Conservation (phyloP, 2,797 vertebrate species). For the Eulemur albifrons region DNA sequence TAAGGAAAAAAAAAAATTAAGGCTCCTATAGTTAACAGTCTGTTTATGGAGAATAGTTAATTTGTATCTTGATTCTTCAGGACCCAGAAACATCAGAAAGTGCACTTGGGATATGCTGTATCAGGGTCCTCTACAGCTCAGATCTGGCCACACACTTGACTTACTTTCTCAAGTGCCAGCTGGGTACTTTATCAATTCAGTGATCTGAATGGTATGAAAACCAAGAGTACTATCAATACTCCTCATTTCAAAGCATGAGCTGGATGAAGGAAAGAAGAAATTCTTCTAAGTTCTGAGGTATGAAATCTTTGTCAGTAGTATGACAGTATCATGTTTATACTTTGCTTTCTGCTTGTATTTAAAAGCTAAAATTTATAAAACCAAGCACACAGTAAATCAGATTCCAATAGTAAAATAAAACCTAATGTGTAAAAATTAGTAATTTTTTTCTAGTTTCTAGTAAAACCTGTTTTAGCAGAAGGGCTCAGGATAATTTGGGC, state of each 20-base stretch:
- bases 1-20: not conserved
- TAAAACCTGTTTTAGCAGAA: conserved; percentile 59
- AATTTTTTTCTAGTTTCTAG: conserved; percentile 79
- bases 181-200: conserved; percentile 45
- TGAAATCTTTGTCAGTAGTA: conserved; percentile 81
- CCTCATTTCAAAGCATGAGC: conserved; percentile 43
- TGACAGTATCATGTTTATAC: conserved; percentile 48
- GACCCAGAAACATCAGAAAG: conserved; percentile 72
- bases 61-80: conserved; percentile 65
- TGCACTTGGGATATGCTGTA: conserved; percentile 51
- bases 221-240: not conserved
- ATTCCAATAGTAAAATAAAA: conserved; percentile 76
- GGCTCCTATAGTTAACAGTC: conserved; percentile 65
- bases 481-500: conserved; percentile 65
- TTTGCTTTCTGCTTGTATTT: conserved; percentile 53
- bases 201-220: conserved; percentile 49
- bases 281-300: conserved; percentile 58
- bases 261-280: conserved; percentile 23
- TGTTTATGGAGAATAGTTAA: conserved; percentile 37
- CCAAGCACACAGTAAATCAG: conserved; percentile 67
- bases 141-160: not conserved
- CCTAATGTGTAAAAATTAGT: conserved; percentile 76
- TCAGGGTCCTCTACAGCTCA: conserved; percentile 40
- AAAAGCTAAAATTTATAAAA: conserved; percentile 64
- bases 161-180: conserved; percentile 60